Base-by-base conservation (phyloP, 2,113 vertebrate genomes). In the Syngnathoides biaculeatus region DNA sequence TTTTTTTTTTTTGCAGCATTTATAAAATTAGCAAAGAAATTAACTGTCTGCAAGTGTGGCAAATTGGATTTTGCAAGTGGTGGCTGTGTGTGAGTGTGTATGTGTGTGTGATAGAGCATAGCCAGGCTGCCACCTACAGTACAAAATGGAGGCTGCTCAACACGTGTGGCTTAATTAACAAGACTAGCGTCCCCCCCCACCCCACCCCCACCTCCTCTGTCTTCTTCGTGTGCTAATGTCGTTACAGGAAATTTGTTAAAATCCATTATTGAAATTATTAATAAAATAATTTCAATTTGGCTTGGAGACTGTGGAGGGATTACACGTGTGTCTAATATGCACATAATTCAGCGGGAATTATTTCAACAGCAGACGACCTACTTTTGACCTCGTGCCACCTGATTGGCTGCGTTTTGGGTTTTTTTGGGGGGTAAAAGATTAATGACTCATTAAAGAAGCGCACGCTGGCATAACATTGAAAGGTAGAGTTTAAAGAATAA, bases 11-110 rank as follows among this genome's bases (percentile, higher is more conserved):
- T 22, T 77, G 73, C 78, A 82, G 83, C 85, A 89, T 87, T 89
- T 86, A 91, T 91, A 90, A 91, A 91, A 91, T 91, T 89, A 90
- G 86, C 85, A 90, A 88, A 88, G 84, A 89, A 89, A 91, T 91
- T 89, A 91, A 88, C 86, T 86, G 87, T 88, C 86, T 87, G 84
- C 67, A 83, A 62, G 83, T 86, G 85, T 87, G 86, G 86, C 79
- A 89, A 90, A 90, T 88, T 86, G 85, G 86, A 88, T 86, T 88
- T 86, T 72, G 60, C 71, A 74, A 88, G 83, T 83, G 80, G 20
- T 47, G 26, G 73, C 64, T 47, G 45, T 53, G 47, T 53, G 64
- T 62, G 11, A 26, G 11, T 13, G 59, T 43, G 39, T 24, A 11
- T 56, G 24, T 20, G 47, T 47, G 27, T 50, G 71, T 71, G 70